phyloP scores from a whole-genome alignment of 2,797 vertebrate genomes.

The Lycodopsis pacificus region DNA sequence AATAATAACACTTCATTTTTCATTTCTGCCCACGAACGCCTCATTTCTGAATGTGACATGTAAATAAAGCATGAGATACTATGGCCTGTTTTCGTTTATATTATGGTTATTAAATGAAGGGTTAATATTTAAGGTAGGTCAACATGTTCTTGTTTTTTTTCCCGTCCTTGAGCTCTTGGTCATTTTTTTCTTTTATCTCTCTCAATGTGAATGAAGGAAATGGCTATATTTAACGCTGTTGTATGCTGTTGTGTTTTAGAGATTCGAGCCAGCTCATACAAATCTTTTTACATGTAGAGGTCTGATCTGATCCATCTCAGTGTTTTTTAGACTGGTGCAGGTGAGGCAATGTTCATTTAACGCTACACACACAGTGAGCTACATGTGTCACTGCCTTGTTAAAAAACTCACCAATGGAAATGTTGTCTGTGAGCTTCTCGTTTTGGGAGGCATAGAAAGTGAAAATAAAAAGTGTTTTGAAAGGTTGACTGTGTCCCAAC shows the following conservation, averaged over 20 bases:
- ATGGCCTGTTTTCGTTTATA: slow-evolving; percentile 78
- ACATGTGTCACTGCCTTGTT: slow-evolving; percentile 78
- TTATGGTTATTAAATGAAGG: slow-evolving; percentile 73
- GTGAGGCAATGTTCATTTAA: slow-evolving; percentile 70
- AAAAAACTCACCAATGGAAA: slow-evolving; percentile 75
- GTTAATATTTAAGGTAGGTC: slow-evolving; percentile 67
- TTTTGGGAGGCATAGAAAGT: slow-evolving; percentile 69
- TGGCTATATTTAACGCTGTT: slow-evolving; percentile 73
- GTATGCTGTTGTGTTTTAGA: slow-evolving; percentile 76
- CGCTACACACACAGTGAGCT: slow-evolving; percentile 68
- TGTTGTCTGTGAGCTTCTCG: slow-evolving; percentile 77
- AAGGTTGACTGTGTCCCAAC: slow-evolving; percentile 56
- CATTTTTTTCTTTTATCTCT: slow-evolving; percentile 46
- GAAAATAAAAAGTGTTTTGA: slow-evolving; percentile 82
- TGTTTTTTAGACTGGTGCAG: slow-evolving; percentile 75
- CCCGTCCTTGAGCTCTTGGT: slow-evolving; percentile 69
- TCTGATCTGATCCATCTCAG: slow-evolving; percentile 68
- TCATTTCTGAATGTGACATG: slow-evolving; percentile 77
- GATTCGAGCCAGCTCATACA: slow-evolving; percentile 59
- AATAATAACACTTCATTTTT: not conserved
- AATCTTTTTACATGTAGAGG: slow-evolving; percentile 70
- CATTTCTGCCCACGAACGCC: slow-evolving; percentile 41
- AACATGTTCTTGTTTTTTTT: slow-evolving; percentile 30
- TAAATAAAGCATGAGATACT: slow-evolving; percentile 84
- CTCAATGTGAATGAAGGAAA: slow-evolving; percentile 74